phyloP scores from a whole-genome alignment of 2,113 vertebrate genomes.

The Eurystomus gularis region DNA sequence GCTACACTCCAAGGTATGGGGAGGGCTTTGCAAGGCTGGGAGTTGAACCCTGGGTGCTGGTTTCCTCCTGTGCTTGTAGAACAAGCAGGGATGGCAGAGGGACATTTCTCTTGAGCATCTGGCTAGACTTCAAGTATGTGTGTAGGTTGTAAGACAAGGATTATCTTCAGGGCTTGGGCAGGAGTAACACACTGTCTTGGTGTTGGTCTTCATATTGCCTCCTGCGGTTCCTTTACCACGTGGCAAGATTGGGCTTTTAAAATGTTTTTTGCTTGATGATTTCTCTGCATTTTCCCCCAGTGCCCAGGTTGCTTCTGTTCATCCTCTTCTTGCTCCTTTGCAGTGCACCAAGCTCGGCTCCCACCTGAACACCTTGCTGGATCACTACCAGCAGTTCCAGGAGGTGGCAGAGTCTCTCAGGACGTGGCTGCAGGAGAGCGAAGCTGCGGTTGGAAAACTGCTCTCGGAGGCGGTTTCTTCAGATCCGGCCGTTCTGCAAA shows the following conservation, averaged over 20 bases:
- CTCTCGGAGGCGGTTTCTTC: slow-evolving; percentile 80
- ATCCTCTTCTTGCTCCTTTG: neutral
- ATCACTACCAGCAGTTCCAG: slow-evolving; percentile 91
- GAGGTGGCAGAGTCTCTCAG: slow-evolving; percentile 82
- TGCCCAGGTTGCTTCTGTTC: too few relatives aligned
- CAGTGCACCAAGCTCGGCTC: slow-evolving; percentile 87
- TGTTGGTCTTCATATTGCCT: neutral
- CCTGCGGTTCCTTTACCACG: neutral
- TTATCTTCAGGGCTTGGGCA: neutral
- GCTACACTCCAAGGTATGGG: slow-evolving; percentile 86
- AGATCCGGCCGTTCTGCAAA: slow-evolving; percentile 82
- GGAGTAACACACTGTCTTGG: neutral
- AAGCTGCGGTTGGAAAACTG: slow-evolving; percentile 76
- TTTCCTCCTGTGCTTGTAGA: rapidly evolving
- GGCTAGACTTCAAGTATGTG: neutral
- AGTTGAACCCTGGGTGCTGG: neutral
- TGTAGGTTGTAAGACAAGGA: rapidly evolving
- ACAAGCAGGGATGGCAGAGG: neutral
- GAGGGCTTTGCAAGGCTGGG: neutral
- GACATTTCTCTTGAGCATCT: neutral
- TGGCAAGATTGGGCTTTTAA: neutral
- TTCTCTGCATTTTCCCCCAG: rapidly evolving
- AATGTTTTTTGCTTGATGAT: neutral
- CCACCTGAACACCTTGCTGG: slow-evolving; percentile 83
- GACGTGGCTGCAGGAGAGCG: slow-evolving; percentile 85